Conservation (phyloP, 2,113 vertebrate genomes). For the Clinocottus analis region DNA sequence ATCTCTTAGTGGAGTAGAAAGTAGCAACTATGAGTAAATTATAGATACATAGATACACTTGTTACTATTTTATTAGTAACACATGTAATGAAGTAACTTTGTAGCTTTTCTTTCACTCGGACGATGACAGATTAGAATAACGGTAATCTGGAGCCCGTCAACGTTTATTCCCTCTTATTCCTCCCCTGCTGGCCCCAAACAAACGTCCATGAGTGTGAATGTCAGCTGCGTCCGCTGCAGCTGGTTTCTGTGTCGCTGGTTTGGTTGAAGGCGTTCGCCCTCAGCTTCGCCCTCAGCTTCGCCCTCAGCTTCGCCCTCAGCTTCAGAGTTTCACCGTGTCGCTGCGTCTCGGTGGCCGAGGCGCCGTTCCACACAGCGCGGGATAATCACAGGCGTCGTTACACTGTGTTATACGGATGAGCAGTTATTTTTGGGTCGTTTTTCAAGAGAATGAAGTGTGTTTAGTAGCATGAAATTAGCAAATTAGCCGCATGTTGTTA, state of each 20-base stretch:
- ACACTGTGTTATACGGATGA: neutral
- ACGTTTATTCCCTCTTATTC: neutral
- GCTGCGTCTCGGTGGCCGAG: no score
- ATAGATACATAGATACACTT: no score
- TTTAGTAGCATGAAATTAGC: neutral
- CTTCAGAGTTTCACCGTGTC: no score
- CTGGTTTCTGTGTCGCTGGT: neutral
- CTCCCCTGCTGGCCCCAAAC: neutral
- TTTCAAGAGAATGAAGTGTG: constrained; percentile 1
- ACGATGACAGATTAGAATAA: neutral
- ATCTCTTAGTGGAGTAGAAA: neutral
- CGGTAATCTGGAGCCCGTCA: neutral
- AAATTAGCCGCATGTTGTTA: neutral
- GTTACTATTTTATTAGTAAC: no score
- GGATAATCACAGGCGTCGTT: constrained; percentile 27
- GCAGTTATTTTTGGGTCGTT: neutral
- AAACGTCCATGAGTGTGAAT: neutral
- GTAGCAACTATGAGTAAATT: neutral
- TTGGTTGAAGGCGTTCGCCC: neutral
- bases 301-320: no score
- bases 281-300: no score
- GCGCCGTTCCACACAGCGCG: constrained; percentile 2
- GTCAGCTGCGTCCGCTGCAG: neutral
- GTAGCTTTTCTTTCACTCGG: neutral
- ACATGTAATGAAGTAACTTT: neutral